Percentiles rank a stretch among this genome's conserved stretches.
Evolutionary conservation across 2,797 vertebrate genomes (phyloP).

Genomic region (Sebastes itinus): DNA sequence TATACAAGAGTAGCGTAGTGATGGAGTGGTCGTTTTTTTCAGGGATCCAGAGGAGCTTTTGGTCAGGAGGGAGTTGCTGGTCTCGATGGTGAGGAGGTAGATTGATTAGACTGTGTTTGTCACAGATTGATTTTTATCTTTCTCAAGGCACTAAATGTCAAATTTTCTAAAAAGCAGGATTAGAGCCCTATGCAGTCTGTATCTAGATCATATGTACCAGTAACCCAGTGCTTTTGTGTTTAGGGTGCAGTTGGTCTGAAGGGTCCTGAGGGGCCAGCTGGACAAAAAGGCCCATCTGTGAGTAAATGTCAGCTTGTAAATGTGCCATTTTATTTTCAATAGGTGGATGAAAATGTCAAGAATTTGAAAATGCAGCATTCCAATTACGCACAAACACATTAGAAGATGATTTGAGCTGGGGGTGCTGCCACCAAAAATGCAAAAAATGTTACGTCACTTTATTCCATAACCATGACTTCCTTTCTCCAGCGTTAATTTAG

Average conservation of each 20-base stretch:
- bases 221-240: conserved; percentile 42
- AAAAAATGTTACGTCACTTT: neutral
- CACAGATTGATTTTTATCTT: conserved; percentile 19
- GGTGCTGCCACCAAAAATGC: neutral
- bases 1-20: neutral
- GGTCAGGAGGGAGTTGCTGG: conserved; percentile 78
- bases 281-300: conserved; percentile 72
- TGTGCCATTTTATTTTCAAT: neutral
- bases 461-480: neutral
- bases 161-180: neutral
- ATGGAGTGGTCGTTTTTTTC: conserved; percentile 10
- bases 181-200: neutral
- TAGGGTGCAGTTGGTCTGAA: conserved; percentile 72
- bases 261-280: conserved; percentile 64
- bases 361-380: neutral
- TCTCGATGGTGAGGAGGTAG: conserved; percentile 89
- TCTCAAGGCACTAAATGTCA: neutral
- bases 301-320: conserved; percentile 45
- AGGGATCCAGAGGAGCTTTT: conserved; percentile 76
- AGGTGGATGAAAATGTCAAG: neutral
- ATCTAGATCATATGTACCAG: too few species aligned
- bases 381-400: neutral
- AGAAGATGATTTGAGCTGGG: neutral
- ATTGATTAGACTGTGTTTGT: conserved; percentile 75
- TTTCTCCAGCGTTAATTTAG: neutral